Conservation (phyloP, 2,888 invertebrate species). For the Ganaspis brasiliensis region DNA sequence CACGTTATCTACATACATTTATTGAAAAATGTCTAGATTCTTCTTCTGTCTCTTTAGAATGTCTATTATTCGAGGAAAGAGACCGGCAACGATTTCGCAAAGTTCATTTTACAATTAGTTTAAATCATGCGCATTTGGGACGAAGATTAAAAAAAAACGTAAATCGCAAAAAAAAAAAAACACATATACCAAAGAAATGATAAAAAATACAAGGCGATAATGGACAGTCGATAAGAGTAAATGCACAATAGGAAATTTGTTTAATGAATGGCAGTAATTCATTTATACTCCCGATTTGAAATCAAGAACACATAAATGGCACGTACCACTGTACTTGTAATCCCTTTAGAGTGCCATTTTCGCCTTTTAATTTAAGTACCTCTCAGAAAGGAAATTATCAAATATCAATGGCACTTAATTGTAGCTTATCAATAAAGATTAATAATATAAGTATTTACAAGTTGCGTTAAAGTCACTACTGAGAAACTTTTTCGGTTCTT, state of each 20-base stretch:
- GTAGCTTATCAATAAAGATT: conserved; percentile 16
- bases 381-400: conserved; percentile 27
- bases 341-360: conserved; percentile 35
- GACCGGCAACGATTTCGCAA: conserved; percentile 28
- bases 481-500: conserved; percentile 3
- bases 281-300: conserved; percentile 43
- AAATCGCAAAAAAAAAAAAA: conserved; percentile 11
- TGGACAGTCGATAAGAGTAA: conserved; percentile 43
- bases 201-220: conserved; percentile 42
- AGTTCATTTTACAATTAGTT: conserved; percentile 16
- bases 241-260: conserved; percentile 44
- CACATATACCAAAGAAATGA: conserved; percentile 22
- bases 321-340: conserved; percentile 38
- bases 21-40: background rate
- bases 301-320: conserved; percentile 56
- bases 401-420: conserved; percentile 40
- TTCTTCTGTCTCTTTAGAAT: background rate
- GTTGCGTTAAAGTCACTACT: conserved; percentile 4
- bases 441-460: conserved; percentile 36
- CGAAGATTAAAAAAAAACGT: conserved; percentile 25
- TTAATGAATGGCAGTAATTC: conserved; percentile 53
- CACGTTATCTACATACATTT: conserved; percentile 4
- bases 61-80: conserved; percentile 9
- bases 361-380: conserved; percentile 32
- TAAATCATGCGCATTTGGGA: background rate